Evolutionary conservation across 2,888 invertebrate species (phyloP).

Genomic region (Nemotelus nigrinus): DNA sequence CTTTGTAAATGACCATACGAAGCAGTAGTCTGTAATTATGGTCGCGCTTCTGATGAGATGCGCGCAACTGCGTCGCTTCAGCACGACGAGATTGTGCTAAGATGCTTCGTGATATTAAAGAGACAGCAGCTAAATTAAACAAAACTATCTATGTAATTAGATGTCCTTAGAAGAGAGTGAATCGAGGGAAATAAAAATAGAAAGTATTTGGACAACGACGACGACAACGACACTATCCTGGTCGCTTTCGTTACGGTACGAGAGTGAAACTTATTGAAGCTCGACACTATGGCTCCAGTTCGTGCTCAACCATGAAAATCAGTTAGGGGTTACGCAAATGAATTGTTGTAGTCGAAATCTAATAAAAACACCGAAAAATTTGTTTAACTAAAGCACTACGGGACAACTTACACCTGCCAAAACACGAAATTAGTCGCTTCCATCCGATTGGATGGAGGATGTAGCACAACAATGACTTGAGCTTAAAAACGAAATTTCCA

Average conservation of each 20-base stretch:
- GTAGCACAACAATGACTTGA: too few relatives aligned
- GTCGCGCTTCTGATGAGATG: too few relatives aligned
- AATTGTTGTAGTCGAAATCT: background rate
- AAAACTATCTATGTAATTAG: background rate
- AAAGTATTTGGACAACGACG: background rate
- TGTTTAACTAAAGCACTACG: background rate
- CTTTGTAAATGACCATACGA: too few relatives aligned
- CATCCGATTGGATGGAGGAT: too few relatives aligned
- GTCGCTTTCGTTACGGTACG: background rate
- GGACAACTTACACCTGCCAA: background rate
- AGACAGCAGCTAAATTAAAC: too few relatives aligned
- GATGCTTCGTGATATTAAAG: too few relatives aligned
- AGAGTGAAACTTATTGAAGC: background rate
- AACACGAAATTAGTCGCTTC: background rate
- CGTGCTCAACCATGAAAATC: background rate
- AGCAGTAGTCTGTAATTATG: too few relatives aligned
- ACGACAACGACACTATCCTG: background rate
- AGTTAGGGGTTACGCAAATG: constrained; percentile 6
- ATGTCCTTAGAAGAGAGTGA: background rate
- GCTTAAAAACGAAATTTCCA: too few relatives aligned
- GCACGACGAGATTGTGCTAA: background rate
- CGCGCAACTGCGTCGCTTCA: constrained; percentile 7
- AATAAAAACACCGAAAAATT: background rate
- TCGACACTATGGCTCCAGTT: background rate
- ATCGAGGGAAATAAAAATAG: constrained; percentile 2